Percentiles rank a stretch among this genome's conserved stretches.
These are phyloP conservation scores for Lasioglossum oenotherae DNA, from an alignment of 2,888 invertebrate genomes.

Conservation along the genomic window DNA sequence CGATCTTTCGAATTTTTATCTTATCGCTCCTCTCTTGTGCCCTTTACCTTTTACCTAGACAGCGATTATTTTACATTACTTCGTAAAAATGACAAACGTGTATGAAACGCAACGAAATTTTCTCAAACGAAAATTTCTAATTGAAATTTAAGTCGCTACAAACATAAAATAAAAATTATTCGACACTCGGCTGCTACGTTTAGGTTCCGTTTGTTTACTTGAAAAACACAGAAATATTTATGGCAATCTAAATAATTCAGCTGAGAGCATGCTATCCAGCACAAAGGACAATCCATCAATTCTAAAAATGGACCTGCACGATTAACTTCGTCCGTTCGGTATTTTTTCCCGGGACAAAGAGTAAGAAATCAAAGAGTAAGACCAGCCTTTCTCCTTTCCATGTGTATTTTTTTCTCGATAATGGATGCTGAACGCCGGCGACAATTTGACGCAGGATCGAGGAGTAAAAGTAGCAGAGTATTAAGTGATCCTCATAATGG, in stretches of 20 bases:
- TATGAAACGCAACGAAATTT: not conserved
- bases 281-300: constrained; percentile 9
- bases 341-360: constrained; percentile 2
- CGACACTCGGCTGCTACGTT: not conserved
- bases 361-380: not conserved
- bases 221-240: not conserved
- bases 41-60: no score
- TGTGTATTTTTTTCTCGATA: constrained; percentile 27
- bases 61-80: no score
- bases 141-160: not conserved
- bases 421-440: constrained; percentile 36
- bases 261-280: not conserved
- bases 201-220: not conserved
- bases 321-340: constrained; percentile 18
- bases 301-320: constrained; percentile 4
- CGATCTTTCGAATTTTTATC: no score
- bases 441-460: constrained; percentile 24
- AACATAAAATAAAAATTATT: not conserved
- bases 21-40: no score
- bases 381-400: not conserved
- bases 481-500: constrained; percentile 55
- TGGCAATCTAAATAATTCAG: not conserved
- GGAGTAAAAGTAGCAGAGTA: constrained; percentile 50
- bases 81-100: no score
- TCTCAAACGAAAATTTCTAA: not conserved